Percentiles rank a stretch among this genome's conserved stretches.
Conservation (phyloP, 2,888 invertebrate genomes). For the Oasisia sp. region DNA sequence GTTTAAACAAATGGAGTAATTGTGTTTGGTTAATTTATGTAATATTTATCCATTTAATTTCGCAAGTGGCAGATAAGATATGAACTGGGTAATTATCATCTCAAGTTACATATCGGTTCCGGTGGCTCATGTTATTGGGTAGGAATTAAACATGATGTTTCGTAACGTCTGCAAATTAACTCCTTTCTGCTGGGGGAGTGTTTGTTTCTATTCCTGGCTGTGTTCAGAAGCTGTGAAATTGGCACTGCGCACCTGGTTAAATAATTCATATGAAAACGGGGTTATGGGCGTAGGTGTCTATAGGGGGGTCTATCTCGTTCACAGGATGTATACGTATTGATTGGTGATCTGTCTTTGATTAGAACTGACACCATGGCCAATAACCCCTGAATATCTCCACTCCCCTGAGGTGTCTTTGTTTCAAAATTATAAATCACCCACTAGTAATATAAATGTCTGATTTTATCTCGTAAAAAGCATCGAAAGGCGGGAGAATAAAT, state of each 20-base stretch:
- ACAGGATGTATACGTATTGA: not conserved
- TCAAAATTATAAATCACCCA: not conserved
- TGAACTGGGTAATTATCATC: not conserved
- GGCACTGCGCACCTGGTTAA: not conserved
- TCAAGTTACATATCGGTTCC: not conserved
- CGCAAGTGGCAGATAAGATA: not conserved
- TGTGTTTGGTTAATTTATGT: not conserved
- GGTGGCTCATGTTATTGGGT: not conserved
- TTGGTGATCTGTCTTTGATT: not conserved
- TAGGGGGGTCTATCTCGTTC: not conserved
- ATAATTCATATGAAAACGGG: not conserved
- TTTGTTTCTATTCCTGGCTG: not conserved
- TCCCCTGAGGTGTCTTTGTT: not conserved
- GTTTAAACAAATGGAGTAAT: not conserved
- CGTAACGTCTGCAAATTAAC: not conserved
- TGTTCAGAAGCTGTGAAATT: not conserved
- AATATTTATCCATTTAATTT: not conserved
- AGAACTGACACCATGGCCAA: not conserved
- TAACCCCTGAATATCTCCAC: not conserved
- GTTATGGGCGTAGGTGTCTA: not conserved
- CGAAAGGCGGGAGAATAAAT: not conserved
- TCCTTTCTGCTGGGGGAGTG: not conserved
- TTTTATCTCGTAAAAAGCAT: not conserved
- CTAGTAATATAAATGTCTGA: conserved; percentile 5
- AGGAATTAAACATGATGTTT: conserved; percentile 3